A percentile compares a stretch with the other conserved stretches of the same genome.
These are phyloP conservation scores for Arizona elegans DNA, from an alignment of 2,113 vertebrate species.

Conservation along the genomic window DNA sequence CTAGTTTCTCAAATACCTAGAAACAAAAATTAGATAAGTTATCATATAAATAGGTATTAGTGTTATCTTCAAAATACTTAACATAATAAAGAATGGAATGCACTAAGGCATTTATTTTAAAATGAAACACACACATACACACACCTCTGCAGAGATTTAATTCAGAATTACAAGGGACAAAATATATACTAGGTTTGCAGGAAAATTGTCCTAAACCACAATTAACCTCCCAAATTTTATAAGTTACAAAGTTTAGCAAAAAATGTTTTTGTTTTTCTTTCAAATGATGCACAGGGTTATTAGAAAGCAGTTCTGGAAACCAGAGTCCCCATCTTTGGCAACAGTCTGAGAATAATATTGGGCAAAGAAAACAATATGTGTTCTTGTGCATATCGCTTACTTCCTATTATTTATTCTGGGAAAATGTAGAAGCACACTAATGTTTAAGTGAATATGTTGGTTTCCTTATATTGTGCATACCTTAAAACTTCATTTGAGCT, in stretches of 20 bases:
- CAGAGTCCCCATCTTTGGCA: neutral
- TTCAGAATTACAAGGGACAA: neutral
- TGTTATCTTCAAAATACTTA: constrained; percentile 29
- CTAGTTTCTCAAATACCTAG: constrained; percentile 90
- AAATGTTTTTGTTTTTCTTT: neutral
- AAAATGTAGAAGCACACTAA: neutral
- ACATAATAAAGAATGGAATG: neutral
- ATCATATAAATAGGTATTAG: neutral
- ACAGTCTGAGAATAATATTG: neutral
- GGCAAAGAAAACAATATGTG: neutral
- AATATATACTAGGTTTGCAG: neutral
- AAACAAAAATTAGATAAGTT: constrained; percentile 16
- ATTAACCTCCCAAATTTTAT: neutral
- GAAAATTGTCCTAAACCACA: neutral
- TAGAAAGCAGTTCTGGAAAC: neutral
- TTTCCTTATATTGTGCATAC: neutral
- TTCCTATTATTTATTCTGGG: neutral
- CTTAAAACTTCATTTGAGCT: neutral
- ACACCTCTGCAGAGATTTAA: neutral
- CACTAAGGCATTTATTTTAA: neutral
- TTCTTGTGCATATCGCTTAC: neutral
- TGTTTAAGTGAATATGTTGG: neutral
- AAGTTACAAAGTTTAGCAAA: no score
- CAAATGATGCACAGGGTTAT: neutral
- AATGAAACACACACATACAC: neutral